These are phyloP conservation scores for Numida meleagris DNA, from an alignment of 2,113 vertebrate genomes.

Conservation along the genomic window DNA sequence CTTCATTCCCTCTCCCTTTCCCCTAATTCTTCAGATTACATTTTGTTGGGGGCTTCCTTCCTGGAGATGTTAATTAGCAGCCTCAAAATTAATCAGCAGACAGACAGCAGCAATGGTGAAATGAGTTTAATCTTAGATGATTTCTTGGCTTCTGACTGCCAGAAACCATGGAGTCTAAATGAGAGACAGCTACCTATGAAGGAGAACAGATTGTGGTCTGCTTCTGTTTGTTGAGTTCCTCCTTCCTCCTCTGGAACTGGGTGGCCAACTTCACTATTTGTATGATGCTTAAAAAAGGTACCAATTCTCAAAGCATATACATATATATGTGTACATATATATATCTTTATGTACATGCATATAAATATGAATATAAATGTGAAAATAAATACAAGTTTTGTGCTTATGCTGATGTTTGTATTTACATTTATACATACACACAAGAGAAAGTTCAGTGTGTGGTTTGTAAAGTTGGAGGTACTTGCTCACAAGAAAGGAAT, in stretches of 20 bases:
- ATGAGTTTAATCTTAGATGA: background rate
- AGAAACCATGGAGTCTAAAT: background rate
- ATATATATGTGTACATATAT: too few species aligned
- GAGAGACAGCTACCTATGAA: background rate
- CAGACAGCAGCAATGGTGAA: background rate
- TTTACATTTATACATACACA: rapidly evolving
- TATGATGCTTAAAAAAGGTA: background rate
- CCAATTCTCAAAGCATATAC: background rate
- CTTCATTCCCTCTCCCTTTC: background rate
- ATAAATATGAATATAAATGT: too few species aligned
- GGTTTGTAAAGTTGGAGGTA: background rate
- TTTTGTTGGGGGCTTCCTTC: background rate
- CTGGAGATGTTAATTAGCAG: background rate
- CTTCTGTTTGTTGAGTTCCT: background rate
- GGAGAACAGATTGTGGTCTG: background rate
- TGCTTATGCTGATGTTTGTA: background rate
- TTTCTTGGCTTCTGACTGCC: background rate
- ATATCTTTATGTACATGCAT: too few species aligned
- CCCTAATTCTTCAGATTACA: background rate
- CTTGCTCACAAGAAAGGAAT: slow-evolving; percentile 10
- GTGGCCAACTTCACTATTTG: rapidly evolving
- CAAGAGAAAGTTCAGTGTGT: background rate
- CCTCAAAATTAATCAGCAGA: background rate
- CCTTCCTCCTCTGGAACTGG: background rate
- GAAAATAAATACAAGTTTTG: too few species aligned